A percentile compares a stretch with the other conserved stretches of the same genome.
These are phyloP conservation scores for Vireo griseus DNA, from an alignment of 2,797 vertebrate genomes.

Conservation along the genomic window DNA sequence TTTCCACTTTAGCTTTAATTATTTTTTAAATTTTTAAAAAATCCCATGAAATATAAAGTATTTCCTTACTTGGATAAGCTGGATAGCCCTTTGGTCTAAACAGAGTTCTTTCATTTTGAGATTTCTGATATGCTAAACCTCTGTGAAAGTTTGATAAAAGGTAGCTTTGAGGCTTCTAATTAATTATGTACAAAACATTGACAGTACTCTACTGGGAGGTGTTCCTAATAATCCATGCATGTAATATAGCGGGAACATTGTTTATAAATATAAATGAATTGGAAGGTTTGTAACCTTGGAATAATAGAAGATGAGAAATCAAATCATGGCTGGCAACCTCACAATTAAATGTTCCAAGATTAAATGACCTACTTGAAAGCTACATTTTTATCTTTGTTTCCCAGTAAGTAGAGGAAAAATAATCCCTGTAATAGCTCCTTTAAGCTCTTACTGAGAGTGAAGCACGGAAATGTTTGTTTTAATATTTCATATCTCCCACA, in stretches of 20 bases:
- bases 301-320: conserved; percentile 70
- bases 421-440: conserved; percentile 35
- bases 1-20: conserved; percentile 71
- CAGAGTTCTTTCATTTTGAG: conserved; percentile 63
- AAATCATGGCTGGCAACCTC: conserved; percentile 56
- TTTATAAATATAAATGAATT: conserved; percentile 74
- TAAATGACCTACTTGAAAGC: conserved; percentile 68
- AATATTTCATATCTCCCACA: conserved; percentile 44
- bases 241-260: conserved; percentile 66
- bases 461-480: background rate
- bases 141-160: conserved; percentile 73
- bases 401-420: conserved; percentile 39
- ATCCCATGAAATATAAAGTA: conserved; percentile 60
- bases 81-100: conserved; percentile 63
- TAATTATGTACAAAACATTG: conserved; percentile 73
- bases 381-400: conserved; percentile 73
- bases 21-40: background rate
- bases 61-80: conserved; percentile 59
- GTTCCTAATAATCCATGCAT: conserved; percentile 71
- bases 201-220: conserved; percentile 64
- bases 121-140: conserved; percentile 69
- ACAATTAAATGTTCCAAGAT: conserved; percentile 68
- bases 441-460: conserved; percentile 20
- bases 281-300: conserved; percentile 70
- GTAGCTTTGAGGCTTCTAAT: conserved; percentile 72